Base-by-base conservation (phyloP, 2,797 vertebrate species). In the Sebastes aleutianus region DNA sequence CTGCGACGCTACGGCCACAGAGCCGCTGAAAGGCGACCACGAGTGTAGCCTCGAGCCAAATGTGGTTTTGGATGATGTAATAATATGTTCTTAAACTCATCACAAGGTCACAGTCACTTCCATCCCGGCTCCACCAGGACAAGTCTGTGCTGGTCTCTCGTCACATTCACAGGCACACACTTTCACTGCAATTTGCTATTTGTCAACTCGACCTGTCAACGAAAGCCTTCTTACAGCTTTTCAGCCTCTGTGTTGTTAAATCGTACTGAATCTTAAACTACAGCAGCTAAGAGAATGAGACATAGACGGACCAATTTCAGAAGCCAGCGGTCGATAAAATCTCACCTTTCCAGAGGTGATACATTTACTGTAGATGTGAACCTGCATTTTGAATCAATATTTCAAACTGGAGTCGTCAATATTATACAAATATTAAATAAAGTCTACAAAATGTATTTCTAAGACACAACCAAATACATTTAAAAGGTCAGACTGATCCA, bases 31-130 rank as follows among this genome's bases (percentile, higher is more conserved):
- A 68, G 4, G 73, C 63, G 43, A 59, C 64, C 47, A 53, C 68
- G 43, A 32, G 57, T 16, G 31, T 2, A 1, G 71, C 18, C 43
- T 47, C 31, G n/a, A n/a, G 66, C 6, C 47, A 66, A 24, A 75
- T 74, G 36, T 56, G 65, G 70, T 70, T 70, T 70, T 36, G 8
- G 24, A 24, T 85, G 29, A 80, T 36, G 57, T 67, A 18, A 27
- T 47, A 31, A 80, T 26, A 27, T 27, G 77, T 62, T 63, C 58
- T 53, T 50, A n/a, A 68, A 76, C 69, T 65, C 65, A 26, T 78
- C 62, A 58, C 62, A 73, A 77, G 83, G 80, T 84, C 76, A 63
- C 78, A 47, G 71, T 59, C 71, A 27, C 75, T 47, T 80, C 34
- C 50, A 65, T 32, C 53, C 8, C 53, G 11, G 59, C 56, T 47